These are phyloP conservation scores for Epistrophe grossulariae DNA, from an alignment of 2,888 invertebrate species.

Conservation along the genomic window DNA sequence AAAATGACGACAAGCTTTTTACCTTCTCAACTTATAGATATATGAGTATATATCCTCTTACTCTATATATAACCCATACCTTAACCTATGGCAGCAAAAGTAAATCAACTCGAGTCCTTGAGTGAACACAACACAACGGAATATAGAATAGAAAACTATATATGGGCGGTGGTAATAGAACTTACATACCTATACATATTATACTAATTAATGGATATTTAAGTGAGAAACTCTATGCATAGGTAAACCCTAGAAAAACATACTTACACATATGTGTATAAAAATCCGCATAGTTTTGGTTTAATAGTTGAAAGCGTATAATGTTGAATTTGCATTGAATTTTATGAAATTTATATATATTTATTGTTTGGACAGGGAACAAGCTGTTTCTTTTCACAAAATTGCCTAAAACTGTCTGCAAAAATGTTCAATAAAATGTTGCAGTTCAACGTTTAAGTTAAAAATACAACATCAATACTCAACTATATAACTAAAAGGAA, in stretches of 20 bases:
- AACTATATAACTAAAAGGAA: too few species aligned
- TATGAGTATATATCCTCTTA: neutral
- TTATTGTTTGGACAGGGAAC: neutral
- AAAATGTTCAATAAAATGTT: constrained; percentile 33
- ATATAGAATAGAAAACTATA: constrained; percentile 6
- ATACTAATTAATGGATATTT: constrained; percentile 53
- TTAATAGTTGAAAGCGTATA: constrained; percentile 46
- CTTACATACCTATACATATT: neutral
- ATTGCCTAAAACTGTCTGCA: neutral
- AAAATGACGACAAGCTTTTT: constrained; percentile 60
- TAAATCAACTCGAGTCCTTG: constrained; percentile 61
- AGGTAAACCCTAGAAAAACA: neutral
- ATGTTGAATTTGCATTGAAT: constrained; percentile 50
- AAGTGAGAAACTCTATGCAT: constrained; percentile 22
- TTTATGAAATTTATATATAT: constrained; percentile 2
- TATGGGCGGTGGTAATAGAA: constrained; percentile 32
- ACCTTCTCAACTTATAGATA: constrained; percentile 12
- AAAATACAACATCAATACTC: too few species aligned
- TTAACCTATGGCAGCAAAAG: constrained; percentile 32
- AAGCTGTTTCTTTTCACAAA: neutral
- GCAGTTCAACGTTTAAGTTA: neutral
- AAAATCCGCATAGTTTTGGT: constrained; percentile 6
- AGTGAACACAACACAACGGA: constrained; percentile 29
- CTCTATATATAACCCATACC: too few species aligned
- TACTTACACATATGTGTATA: neutral